Evolutionary conservation across 2,888 invertebrate species (phyloP), one percentile per base, ranked within the genome.

Genomic region (Acrobasis consociella): DNA sequence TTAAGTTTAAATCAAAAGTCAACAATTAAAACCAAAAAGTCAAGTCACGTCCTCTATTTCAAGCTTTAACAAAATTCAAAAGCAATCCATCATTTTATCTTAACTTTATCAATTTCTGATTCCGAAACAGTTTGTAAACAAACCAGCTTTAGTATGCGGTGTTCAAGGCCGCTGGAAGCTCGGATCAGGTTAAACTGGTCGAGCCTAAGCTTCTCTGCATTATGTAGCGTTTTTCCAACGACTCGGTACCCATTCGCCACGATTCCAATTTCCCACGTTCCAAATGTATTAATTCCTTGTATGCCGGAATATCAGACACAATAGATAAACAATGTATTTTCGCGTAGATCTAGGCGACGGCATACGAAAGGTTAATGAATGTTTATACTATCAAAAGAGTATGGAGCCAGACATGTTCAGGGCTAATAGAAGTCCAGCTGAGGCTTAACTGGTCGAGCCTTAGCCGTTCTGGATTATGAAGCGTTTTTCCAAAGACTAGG

Each of bases 171-270:
- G 7, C 22, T 15, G 15, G 31, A 5, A 16, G 42, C 61, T 11
- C 37, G 31, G 55, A 31, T 55, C 55, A n/a, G n/a, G 11, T 15
- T 50, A 37, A 13, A 15, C 49, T 55, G 55, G 61, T 42, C 16
- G 55, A 5, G 16, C 38, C 11, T 22, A 37, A 60, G 37, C 42
- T 3, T 42, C 52, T 37, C 15, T 63, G 49, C 60, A 63, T 55
- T 39, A 46, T 46, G 46, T 46, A 46, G 13, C 13, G 46, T 13
- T 46, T 46, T 46, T 1, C 13, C 46, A n/a, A 46, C 13, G 46
- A 13, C 46, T 1, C 2, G 13, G 9, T 46, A 5, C n/a, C n/a
- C 46, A 46, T 46, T 46, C 46, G 46, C 46, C n/a, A n/a, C 46
- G 46, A n/a, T 46, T 13, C 7, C 46, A 13, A 13, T 46, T 46